Evolutionary conservation across 2,888 invertebrate genomes (phyloP), one percentile per base, ranked within the genome.

Genomic region (Punctoribates punctum): DNA sequence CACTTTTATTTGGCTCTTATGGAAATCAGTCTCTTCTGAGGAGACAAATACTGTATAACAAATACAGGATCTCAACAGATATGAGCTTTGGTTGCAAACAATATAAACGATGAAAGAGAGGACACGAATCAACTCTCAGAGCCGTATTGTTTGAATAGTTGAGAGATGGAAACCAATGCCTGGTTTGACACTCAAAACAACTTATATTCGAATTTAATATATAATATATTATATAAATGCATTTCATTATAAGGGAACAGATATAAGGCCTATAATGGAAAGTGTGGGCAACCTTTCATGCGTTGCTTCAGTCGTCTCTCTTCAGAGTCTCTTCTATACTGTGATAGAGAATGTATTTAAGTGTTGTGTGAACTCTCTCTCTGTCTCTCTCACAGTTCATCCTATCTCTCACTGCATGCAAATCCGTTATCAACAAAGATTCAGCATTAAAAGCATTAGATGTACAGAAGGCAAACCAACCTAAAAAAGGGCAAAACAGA

Each of bases 341-440:
- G 8, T 54, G 17, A 6, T 54, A 9, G 54, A n/a, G 54, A 54
- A 54, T 51, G 57, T 57, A 57, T 57, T 57, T 57, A 57, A 57
- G 57, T 57, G 5, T 48, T 23, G 57, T 65, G 34, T n/a, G 27
- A 27, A 23, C 48, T 15, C 34, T 57, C 20, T 54, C 57, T 54
- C 29, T n/a, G n/a, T n/a, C n/a, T n/a, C n/a, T n/a, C n/a, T n/a
- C n/a, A 54, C 54, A 54, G 51, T 54, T 57, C 57, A 54, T 42
- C 57, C 60, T 54, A 51, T 29, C 34, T 74, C 38, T 74, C 57
- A 54, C 57, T 60, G 54, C 57, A 51, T 74, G 54, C 74, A 42
- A 38, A 29, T 57, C 57, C 34, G 65, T 65, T 65, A 65, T 65
- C 65, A 29, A 65, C 65, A 65, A 29, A 27, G 65, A 65, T 65